Base-by-base conservation (phyloP, 2,113 vertebrate species). In the Corythoichthys haematopterus region DNA sequence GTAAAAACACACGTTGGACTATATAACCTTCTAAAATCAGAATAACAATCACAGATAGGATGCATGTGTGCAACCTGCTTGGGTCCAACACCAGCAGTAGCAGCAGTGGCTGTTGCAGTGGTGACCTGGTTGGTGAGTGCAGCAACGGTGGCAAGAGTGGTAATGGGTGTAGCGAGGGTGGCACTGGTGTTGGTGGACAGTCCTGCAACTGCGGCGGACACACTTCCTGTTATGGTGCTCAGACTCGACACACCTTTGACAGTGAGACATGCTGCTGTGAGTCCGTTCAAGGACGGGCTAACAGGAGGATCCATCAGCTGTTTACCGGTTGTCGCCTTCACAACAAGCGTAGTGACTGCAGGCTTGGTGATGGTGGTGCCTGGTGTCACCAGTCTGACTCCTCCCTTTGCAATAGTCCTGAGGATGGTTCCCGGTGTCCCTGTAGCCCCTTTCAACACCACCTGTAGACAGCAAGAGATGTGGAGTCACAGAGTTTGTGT, bases 401-500 rank as follows among this genome's bases (percentile, higher is more conserved):
- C 94, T 0, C 94, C 92, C 93, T 95, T 94, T 45, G 95, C 94
- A 67, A 97, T 84, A 0, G 95, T 96, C 38, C 95, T 90, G 51
- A 97, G 87, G 78, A 96, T 94, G 14, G 95, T 96, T 36, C 95
- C 94, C 1, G 95, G 94, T 66, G 95, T 94, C 2, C 95, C 94
- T 0, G 92, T 94, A 11, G 94, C 93, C 0, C 95, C 95, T 80
- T 96, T 95, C 58, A 96, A 88, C 53, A 96, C 93, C 87, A 96
- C 94, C 95, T 96, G 66, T 0, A 62, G 4, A 46, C 10, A 76
- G 9, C 20, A 58, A 37, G 38, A 38, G 68, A 9, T 76, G 12
- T 28, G n/a, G n/a, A 7, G 50, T 50, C n/a, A 13, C 2, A 48
- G 3, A 8, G 36, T 4, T 43, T 35, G 2, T 56, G 5, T 38